Evolutionary conservation across 2,797 vertebrate genomes (phyloP).

Genomic region (Microctenopoma steveboyesi): DNA sequence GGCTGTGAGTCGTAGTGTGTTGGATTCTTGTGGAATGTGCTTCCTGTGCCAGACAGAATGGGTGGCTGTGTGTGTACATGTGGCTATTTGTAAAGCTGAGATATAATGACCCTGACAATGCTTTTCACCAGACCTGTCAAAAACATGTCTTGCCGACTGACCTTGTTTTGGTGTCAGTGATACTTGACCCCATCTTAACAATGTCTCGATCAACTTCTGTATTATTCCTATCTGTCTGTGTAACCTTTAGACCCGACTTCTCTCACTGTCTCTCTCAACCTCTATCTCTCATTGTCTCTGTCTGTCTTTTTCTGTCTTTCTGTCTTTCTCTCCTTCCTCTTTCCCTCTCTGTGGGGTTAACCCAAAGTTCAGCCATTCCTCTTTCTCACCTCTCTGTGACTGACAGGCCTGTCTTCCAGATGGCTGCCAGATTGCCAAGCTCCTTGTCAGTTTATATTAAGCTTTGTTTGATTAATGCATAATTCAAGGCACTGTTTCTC

Average conservation of each 20-base stretch:
- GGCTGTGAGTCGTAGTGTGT: slow-evolving; percentile 13
- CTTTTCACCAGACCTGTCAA: slow-evolving; percentile 59
- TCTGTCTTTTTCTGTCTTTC: slow-evolving; percentile 21
- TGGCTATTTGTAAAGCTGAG: slow-evolving; percentile 56
- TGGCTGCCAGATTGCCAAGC: slow-evolving; percentile 77
- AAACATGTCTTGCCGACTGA: slow-evolving; percentile 34
- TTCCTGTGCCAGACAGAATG: slow-evolving; percentile 9
- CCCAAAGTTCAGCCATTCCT: slow-evolving; percentile 65
- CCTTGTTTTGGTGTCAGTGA: slow-evolving; percentile 46
- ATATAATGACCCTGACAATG: slow-evolving; percentile 47
- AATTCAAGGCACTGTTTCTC: slow-evolving; percentile 73
- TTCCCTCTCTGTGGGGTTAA: slow-evolving; percentile 45
- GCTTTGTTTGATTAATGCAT: slow-evolving; percentile 76
- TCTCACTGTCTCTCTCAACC: slow-evolving; percentile 43
- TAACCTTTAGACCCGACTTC: slow-evolving; percentile 46
- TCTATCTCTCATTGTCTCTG: slow-evolving; percentile 31
- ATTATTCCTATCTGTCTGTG: slow-evolving; percentile 40
- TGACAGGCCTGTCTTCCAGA: slow-evolving; percentile 78
- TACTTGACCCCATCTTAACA: slow-evolving; percentile 49
- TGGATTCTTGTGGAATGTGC: slow-evolving; percentile 34
- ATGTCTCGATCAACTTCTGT: slow-evolving; percentile 47
- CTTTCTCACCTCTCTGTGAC: slow-evolving; percentile 75
- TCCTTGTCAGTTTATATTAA: slow-evolving; percentile 78
- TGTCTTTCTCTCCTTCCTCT: slow-evolving; percentile 20
- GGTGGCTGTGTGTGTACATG: slow-evolving; percentile 22